Conservation (phyloP, 2,113 vertebrate species). For the Oryzias melastigma region DNA sequence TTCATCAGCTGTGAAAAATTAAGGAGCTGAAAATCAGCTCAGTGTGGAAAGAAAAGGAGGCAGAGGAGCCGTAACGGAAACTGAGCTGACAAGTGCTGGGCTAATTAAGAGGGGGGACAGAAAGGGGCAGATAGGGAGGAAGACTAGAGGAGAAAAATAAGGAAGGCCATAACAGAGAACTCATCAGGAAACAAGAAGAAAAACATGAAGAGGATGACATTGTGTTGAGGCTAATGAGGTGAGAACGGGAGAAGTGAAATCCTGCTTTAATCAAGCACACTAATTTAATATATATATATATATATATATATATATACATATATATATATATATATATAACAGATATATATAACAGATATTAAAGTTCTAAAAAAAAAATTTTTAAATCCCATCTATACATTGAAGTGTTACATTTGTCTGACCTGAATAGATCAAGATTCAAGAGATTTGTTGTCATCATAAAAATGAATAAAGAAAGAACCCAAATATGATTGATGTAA, state of each 20-base stretch:
- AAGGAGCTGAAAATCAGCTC: constrained; percentile 62
- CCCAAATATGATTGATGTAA: too few species aligned
- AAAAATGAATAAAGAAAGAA: too few species aligned
- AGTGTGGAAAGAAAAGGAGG: constrained; percentile 24
- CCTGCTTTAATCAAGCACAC: not conserved
- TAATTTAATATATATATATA: too few species aligned
- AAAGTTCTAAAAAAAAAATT: too few species aligned
- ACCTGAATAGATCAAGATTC: too few species aligned
- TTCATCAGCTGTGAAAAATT: constrained; percentile 67
- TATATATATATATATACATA: too few species aligned
- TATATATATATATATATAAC: too few species aligned
- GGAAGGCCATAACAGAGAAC: not conserved
- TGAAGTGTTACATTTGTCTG: too few species aligned
- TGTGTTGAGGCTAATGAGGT: constrained; percentile 25
- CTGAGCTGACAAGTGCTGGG: constrained; percentile 39
- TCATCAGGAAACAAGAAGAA: not conserved
- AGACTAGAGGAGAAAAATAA: not conserved
- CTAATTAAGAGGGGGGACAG: constrained; percentile 51
- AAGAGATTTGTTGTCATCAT: too few species aligned
- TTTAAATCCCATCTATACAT: too few species aligned
- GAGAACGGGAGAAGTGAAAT: not conserved
- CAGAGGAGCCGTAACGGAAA: constrained; percentile 61
- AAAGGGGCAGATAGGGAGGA: not conserved
- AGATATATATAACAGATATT: too few species aligned
- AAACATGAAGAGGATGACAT: constrained; percentile 28